Conservation (phyloP, 2,113 vertebrate genomes). For the Perca schrenkii region DNA sequence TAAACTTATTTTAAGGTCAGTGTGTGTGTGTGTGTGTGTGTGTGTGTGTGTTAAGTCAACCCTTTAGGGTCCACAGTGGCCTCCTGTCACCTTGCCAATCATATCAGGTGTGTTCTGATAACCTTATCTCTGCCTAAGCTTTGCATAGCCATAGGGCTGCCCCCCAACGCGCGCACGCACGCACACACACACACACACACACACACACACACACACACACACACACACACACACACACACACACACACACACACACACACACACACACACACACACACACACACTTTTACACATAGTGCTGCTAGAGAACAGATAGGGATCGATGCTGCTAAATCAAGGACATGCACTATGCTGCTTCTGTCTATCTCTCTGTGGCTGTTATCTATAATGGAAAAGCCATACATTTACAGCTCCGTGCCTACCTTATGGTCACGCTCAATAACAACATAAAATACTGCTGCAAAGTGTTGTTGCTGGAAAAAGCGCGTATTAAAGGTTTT, state of each 20-base stretch:
- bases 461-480: slow-evolving; percentile 42
- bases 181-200: slow-evolving; percentile 38
- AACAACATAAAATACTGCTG: slow-evolving; percentile 73
- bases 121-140: slow-evolving; percentile 80
- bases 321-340: slow-evolving; percentile 82
- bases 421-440: slow-evolving; percentile 73
- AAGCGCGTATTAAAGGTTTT: slow-evolving; percentile 25
- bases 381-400: slow-evolving; percentile 84
- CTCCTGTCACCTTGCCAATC: slow-evolving; percentile 83
- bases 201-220: slow-evolving; percentile 34
- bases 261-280: slow-evolving; percentile 36
- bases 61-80: slow-evolving; percentile 64
- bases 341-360: slow-evolving; percentile 77
- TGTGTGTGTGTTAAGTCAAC: slow-evolving; percentile 46
- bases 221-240: slow-evolving; percentile 41
- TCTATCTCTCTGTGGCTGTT: slow-evolving; percentile 78
- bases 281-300: slow-evolving; percentile 66
- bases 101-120: slow-evolving; percentile 81
- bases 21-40: slow-evolving; percentile 50
- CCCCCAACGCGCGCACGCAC: slow-evolving; percentile 28
- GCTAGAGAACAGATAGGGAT: slow-evolving; percentile 76
- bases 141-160: slow-evolving; percentile 74
- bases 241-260: slow-evolving; percentile 35
- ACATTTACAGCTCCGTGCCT: slow-evolving; percentile 75
- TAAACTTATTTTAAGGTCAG: slow-evolving; percentile 74